phyloP scores from a whole-genome alignment of 2,113 vertebrate species.

The Saimiri boliviensis region DNA sequence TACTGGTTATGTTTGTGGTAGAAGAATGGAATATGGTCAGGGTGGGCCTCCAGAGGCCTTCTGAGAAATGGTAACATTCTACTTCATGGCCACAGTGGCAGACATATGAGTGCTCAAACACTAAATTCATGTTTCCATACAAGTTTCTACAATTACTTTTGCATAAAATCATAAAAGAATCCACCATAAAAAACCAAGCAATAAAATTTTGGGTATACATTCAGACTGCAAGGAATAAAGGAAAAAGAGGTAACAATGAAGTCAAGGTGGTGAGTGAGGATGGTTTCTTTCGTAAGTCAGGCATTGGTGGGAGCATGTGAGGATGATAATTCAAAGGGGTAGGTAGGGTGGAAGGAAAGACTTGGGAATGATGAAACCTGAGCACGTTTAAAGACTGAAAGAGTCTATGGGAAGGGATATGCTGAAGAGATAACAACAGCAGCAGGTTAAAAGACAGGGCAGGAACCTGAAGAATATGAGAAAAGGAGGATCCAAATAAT shows the following conservation, averaged over 20 bases:
- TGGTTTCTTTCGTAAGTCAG: background rate
- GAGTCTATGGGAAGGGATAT: background rate
- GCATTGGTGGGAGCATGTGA: rapidly evolving
- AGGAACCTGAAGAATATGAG: background rate
- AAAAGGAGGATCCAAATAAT: background rate
- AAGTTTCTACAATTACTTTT: background rate
- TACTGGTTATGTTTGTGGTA: background rate
- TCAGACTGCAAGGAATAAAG: background rate
- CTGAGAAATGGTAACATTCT: background rate
- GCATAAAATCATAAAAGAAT: background rate
- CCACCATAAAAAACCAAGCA: background rate
- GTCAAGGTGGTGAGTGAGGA: background rate
- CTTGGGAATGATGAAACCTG: background rate
- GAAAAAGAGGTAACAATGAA: background rate
- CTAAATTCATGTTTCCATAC: background rate
- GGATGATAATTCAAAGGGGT: background rate
- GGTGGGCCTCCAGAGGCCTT: background rate
- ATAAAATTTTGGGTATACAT: background rate
- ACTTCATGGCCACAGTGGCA: background rate
- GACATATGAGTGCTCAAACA: background rate
- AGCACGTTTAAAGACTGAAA: background rate
- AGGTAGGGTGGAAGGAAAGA: too few species aligned
- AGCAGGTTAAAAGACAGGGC: background rate
- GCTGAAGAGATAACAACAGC: background rate
- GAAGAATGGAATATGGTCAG: background rate